Conservation (phyloP, 2,113 vertebrate genomes). For the Ictidomys tridecemlineatus region DNA sequence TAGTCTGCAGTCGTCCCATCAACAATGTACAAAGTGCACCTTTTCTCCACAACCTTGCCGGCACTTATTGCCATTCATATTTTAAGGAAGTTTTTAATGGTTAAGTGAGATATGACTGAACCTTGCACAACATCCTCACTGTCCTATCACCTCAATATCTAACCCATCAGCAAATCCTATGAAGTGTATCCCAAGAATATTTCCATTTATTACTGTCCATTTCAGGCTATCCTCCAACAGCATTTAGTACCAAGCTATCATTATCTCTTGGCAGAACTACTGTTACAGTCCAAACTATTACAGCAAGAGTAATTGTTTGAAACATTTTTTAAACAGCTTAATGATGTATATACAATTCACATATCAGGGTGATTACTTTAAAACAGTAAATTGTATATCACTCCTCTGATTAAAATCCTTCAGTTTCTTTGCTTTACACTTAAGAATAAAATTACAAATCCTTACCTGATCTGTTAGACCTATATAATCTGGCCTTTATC, state of each 20-base stretch:
- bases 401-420: conserved; percentile 13
- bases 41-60: too few relatives aligned
- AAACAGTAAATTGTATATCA: conserved; percentile 21
- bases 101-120: conserved; percentile 42
- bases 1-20: too few relatives aligned
- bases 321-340: background rate
- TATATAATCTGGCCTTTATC: background rate
- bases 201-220: background rate
- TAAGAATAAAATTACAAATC: conserved; percentile 40
- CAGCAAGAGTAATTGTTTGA: background rate
- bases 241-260: background rate
- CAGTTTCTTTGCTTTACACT: background rate
- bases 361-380: background rate
- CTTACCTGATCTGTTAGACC: background rate
- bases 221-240: background rate
- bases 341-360: background rate
- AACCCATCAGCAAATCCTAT: background rate
- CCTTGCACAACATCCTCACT: background rate
- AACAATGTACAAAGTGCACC: too few relatives aligned
- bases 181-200: background rate
- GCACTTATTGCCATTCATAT: too few relatives aligned
- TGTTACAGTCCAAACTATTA: background rate
- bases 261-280: background rate
- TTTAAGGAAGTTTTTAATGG: background rate
- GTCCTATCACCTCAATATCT: background rate